Conservation (phyloP, 2,888 invertebrate genomes). For the Clistopyga incitator region DNA sequence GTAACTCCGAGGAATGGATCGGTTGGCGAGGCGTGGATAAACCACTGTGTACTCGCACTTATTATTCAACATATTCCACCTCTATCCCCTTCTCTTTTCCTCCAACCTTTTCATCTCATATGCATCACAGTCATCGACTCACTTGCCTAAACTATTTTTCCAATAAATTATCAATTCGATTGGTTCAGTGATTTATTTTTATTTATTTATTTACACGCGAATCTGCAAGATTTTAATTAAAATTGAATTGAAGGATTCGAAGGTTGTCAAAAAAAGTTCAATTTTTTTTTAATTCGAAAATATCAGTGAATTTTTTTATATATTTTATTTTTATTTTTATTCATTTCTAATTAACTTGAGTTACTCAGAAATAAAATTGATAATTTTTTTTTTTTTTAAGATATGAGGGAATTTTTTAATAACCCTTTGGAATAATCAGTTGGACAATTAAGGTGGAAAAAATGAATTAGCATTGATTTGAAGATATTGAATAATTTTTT, state of each 20-base stretch:
- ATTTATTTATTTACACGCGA: background rate
- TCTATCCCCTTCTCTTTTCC: background rate
- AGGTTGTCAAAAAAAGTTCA: too few species aligned
- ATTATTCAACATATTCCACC: constrained; percentile 29
- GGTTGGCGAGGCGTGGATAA: constrained; percentile 37
- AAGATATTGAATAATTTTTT: background rate
- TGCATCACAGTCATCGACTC: background rate
- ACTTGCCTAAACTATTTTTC: background rate
- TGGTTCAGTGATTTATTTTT: background rate
- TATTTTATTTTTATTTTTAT: too few species aligned
- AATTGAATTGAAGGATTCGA: too few species aligned
- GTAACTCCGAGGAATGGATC: constrained; percentile 48
- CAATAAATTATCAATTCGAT: background rate
- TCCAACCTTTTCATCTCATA: background rate
- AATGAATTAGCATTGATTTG: background rate
- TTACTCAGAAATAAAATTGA: too few species aligned
- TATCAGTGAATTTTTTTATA: too few species aligned
- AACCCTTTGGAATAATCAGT: too few species aligned
- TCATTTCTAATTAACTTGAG: too few species aligned
- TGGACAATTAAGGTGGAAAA: too few species aligned
- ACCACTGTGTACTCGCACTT: constrained; percentile 42
- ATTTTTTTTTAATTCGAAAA: too few species aligned
- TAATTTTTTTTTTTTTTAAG: too few species aligned
- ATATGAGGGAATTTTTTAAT: too few species aligned
- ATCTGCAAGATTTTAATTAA: background rate